Evolutionary conservation across 2,888 invertebrate genomes (phyloP).

Genomic region (Adineta ricciae): DNA sequence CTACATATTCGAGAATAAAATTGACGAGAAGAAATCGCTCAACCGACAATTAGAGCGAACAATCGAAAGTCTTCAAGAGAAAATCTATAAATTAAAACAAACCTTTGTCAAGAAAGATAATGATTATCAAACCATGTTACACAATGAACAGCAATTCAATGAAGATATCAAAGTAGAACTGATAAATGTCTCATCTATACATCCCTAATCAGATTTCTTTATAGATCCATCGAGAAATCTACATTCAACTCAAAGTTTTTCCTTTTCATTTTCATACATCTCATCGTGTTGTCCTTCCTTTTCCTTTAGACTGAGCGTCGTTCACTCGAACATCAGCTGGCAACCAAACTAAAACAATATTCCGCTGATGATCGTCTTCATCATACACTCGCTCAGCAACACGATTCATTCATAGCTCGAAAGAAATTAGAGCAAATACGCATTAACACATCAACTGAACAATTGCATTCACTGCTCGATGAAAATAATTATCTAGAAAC

Average conservation of each 20-base stretch:
- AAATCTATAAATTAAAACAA: neutral
- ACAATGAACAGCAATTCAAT: neutral
- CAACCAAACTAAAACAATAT: neutral
- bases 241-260: neutral
- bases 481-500: neutral
- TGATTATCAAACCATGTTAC: neutral
- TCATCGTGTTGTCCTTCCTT: neutral
- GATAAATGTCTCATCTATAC: too few relatives aligned
- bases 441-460: neutral
- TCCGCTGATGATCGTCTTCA: neutral
- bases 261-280: neutral
- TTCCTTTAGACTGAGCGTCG: neutral
- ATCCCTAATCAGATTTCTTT: neutral
- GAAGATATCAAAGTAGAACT: neutral
- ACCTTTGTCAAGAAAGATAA: neutral
- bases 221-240: neutral
- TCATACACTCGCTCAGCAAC: neutral
- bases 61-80: neutral
- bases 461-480: neutral
- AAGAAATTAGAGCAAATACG: neutral
- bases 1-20: neutral
- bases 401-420: neutral
- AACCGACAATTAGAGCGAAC: neutral
- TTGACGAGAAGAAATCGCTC: neutral
- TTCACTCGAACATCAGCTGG: neutral